Percentiles rank a stretch among this genome's conserved stretches.
These are phyloP conservation scores for Drepanosiphum platanoidis DNA, from an alignment of 2,888 invertebrate genomes.

Conservation along the genomic window DNA sequence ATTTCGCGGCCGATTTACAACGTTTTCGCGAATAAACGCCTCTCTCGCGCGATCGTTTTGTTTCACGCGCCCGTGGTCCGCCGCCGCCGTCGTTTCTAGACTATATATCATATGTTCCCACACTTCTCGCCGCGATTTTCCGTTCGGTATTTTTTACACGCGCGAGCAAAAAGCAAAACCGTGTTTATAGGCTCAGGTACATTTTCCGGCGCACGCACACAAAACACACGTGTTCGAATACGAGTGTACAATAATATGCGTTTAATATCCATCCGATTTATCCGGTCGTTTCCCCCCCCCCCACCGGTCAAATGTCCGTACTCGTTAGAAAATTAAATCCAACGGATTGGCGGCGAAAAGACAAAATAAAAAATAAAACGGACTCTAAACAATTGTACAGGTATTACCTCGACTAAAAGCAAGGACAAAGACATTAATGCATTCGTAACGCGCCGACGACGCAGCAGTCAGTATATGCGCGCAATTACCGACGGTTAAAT, in stretches of 20 bases:
- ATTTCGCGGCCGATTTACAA: not conserved
- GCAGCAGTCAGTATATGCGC: too few species aligned
- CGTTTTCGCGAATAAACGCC: not conserved
- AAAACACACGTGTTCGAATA: not conserved
- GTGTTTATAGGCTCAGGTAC: constrained; percentile 25
- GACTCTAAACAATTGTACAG: not conserved
- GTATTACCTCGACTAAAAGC: not conserved
- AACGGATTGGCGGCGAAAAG: too few species aligned
- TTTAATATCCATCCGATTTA: not conserved
- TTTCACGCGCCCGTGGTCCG: not conserved
- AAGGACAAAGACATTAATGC: not conserved
- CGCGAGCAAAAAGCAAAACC: constrained; percentile 46
- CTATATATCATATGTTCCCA: constrained; percentile 13
- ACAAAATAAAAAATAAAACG: not conserved
- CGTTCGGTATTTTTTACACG: not conserved
- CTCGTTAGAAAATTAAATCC: too few species aligned
- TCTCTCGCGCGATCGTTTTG: not conserved
- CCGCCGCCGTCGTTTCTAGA: not conserved
- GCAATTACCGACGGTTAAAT: not conserved
- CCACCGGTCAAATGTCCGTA: too few species aligned
- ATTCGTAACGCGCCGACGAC: too few species aligned
- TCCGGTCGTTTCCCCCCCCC: too few species aligned
- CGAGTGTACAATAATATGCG: not conserved
- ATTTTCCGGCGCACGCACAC: not conserved
- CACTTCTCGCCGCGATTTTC: not conserved